phyloP scores from a whole-genome alignment of 2,888 invertebrate genomes.

The Dyspetes luteomarginatus region DNA sequence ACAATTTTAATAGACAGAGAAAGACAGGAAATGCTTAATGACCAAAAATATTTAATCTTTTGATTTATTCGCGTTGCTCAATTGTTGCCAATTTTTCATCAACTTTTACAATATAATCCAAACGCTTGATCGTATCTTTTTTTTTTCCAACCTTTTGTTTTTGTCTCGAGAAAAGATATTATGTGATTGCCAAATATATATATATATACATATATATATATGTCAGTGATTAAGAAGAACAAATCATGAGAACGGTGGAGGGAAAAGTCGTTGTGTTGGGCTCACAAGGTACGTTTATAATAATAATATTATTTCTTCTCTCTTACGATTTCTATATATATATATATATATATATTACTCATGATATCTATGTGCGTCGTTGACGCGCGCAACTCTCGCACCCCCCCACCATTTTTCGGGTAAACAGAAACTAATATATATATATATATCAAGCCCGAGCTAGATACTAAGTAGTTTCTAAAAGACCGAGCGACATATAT shows the following conservation, averaged over 20 bases:
- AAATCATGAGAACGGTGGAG: constrained; percentile 89
- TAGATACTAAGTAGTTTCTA: background rate
- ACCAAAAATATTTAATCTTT: background rate
- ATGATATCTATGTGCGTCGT: background rate
- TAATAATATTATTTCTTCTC: background rate
- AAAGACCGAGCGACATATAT: background rate
- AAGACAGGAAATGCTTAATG: background rate
- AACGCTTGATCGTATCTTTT: background rate
- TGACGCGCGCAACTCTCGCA: background rate
- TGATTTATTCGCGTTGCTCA: background rate
- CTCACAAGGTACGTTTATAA: constrained; percentile 87
- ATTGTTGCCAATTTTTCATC: background rate
- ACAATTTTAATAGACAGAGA: background rate
- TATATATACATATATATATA: background rate
- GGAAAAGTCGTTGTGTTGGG: constrained; percentile 95
- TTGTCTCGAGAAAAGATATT: constrained; percentile 4
- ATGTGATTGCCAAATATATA: constrained; percentile 21
- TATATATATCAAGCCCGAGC: background rate
- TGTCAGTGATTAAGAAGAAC: background rate
- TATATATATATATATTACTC: background rate
- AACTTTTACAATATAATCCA: background rate
- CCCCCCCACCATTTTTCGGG: background rate
- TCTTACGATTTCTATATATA: constrained; percentile 2
- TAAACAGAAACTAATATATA: background rate
- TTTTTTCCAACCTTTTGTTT: background rate